phyloP scores from a whole-genome alignment of 2,888 invertebrate species.

The Prostheceraeus crozeri region DNA sequence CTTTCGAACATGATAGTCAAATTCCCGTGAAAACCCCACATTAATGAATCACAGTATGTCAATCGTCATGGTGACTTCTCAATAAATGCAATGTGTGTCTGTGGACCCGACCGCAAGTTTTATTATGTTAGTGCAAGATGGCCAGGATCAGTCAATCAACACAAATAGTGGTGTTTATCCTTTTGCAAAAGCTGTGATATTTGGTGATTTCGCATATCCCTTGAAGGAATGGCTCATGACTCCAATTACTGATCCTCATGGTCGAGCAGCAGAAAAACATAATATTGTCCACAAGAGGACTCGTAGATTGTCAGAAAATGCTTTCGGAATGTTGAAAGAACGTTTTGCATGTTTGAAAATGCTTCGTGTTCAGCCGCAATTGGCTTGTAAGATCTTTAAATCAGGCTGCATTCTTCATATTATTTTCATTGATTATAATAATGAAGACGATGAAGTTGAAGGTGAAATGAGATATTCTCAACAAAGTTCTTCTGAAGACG shows the following conservation, averaged over 20 bases:
- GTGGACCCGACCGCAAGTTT: constrained; percentile 1
- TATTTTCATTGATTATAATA: too few relatives aligned
- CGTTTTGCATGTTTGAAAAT: constrained; percentile 1
- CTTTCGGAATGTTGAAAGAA: not conserved
- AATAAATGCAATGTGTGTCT: constrained; percentile 8
- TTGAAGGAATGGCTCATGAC: not conserved
- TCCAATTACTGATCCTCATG: constrained; percentile 5
- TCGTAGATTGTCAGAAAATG: not conserved
- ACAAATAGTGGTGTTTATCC: too few relatives aligned
- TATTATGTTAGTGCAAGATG: constrained; percentile 11
- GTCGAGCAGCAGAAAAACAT: not conserved
- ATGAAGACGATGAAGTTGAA: too few relatives aligned
- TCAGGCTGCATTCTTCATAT: too few relatives aligned
- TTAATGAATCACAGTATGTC: constrained; percentile 7
- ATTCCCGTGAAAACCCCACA: too few relatives aligned
- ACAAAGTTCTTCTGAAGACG: too few relatives aligned
- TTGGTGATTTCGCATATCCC: constrained; percentile 12
- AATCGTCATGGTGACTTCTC: constrained; percentile 5
- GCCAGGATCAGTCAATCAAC: not conserved
- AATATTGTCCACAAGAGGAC: constrained; percentile 9
- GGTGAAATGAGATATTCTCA: too few relatives aligned
- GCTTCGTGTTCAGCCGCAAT: too few relatives aligned
- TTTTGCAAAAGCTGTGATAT: not conserved
- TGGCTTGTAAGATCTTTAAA: too few relatives aligned
- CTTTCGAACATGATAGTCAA: too few relatives aligned